Base-by-base conservation (phyloP, 2,888 invertebrate genomes). In the Pristionchus fissidentatus region DNA sequence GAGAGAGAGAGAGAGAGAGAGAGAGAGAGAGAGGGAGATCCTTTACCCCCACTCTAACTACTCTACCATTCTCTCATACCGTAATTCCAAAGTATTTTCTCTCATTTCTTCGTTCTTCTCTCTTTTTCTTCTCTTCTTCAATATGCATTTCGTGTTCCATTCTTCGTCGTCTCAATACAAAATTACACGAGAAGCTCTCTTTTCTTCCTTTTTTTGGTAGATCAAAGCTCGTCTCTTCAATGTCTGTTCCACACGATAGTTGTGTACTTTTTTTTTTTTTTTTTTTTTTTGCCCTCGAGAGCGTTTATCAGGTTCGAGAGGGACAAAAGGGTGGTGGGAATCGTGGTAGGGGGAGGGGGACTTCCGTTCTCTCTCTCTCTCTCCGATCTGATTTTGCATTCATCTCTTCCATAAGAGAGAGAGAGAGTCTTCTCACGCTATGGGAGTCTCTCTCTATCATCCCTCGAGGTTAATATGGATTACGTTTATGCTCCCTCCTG, bases 1-100 rank as follows among this genome's bases (percentile, higher is more conserved):
- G 78, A 5, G 78, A 78, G 49, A 78, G 49, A 46, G 78, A 38
- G 13, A 78, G 49, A 46, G 78, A 81, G 77, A 83, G 77, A 66
- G 82, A 83, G 83, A 66, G 78, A 19, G 49, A 49, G 49, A 49
- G 49, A 19, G 49, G 19, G 49, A 49, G 49, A 19, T n/a, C n/a
- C n/a, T n/a, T n/a, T n/a, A n/a, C n/a, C n/a, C n/a, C n/a, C n/a
- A n/a, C n/a, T n/a, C n/a, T n/a, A n/a, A n/a, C n/a, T n/a, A n/a
- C n/a, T n/a, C n/a, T n/a, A n/a, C n/a, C n/a, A n/a, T n/a, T n/a
- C n/a, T n/a, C n/a, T n/a, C n/a, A n/a, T n/a, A n/a, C n/a, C n/a
- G n/a, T n/a, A n/a, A n/a, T n/a, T n/a, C n/a, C n/a, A n/a, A n/a
- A n/a, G n/a, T n/a, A n/a, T n/a, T n/a, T n/a, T n/a, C n/a, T n/a